phyloP scores from a whole-genome alignment of 1,140 invertebrate genomes.

The Monomorium pharaonis region DNA sequence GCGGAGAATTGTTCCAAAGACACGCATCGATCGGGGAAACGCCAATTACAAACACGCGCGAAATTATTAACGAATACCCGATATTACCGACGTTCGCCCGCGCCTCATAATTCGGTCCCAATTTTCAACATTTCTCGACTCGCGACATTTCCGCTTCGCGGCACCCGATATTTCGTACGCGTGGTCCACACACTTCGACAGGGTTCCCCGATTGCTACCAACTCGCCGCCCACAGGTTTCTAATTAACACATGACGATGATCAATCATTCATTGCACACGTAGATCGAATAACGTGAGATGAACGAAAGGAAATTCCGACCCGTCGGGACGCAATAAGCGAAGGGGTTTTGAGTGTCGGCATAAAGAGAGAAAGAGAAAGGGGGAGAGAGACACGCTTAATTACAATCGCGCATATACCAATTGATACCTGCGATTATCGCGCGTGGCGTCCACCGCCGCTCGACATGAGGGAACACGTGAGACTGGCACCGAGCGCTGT shows the following conservation, averaged over 20 bases:
- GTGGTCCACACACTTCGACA: not conserved
- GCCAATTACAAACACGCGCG: not conserved
- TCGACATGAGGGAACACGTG: not conserved
- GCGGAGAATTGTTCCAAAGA: not conserved
- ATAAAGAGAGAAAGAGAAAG: not conserved
- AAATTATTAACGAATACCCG: constrained; percentile 19
- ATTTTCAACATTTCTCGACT: not conserved
- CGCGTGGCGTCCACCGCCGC: not conserved
- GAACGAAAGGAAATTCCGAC: constrained; percentile 14
- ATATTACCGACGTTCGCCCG: not conserved
- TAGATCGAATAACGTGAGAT: constrained; percentile 16
- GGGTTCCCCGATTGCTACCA: not conserved
- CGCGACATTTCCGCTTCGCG: not conserved
- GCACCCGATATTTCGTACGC: not conserved
- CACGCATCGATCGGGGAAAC: not conserved
- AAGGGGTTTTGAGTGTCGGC: not conserved
- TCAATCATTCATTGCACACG: constrained; percentile 11
- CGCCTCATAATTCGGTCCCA: not conserved
- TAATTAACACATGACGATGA: constrained; percentile 30
- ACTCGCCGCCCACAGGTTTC: not conserved
- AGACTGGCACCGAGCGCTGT: not conserved
- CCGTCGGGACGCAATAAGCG: not conserved
- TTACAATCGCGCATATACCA: constrained; percentile 3
- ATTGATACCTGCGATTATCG: constrained; percentile 3
- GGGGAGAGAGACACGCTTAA: constrained; percentile 15